These are phyloP conservation scores for Tetragonula carbonaria DNA, from an alignment of 2,888 invertebrate genomes.

Conservation along the genomic window DNA sequence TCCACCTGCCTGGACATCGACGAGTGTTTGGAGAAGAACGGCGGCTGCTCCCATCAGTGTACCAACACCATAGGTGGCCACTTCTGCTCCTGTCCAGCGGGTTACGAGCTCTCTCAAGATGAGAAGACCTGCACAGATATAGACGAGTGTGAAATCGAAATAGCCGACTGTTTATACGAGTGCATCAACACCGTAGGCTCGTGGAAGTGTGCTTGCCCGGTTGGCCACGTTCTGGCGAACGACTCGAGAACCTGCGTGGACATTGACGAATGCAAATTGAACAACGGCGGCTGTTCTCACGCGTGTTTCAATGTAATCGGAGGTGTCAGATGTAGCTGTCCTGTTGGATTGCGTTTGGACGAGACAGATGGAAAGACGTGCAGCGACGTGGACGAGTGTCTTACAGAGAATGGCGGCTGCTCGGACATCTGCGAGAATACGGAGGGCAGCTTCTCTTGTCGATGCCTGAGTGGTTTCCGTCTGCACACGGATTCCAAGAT, in stretches of 20 bases:
- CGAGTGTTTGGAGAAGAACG: constrained; percentile 81
- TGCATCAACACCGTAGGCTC: constrained; percentile 84
- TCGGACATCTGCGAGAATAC: constrained; percentile 84
- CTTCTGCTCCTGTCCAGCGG: constrained; percentile 85
- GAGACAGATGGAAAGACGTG: constrained; percentile 75
- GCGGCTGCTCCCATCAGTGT: constrained; percentile 85
- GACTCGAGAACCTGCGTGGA: constrained; percentile 83
- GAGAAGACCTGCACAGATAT: constrained; percentile 82
- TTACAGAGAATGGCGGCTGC: constrained; percentile 81
- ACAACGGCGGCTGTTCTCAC: constrained; percentile 88
- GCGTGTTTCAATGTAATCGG: constrained; percentile 86
- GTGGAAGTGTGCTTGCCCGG: constrained; percentile 81
- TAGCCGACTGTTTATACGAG: constrained; percentile 84
- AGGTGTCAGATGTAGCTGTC: constrained; percentile 85
- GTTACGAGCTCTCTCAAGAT: constrained; percentile 82
- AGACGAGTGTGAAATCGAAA: constrained; percentile 82
- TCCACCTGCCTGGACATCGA: constrained; percentile 80
- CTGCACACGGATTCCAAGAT: constrained; percentile 70
- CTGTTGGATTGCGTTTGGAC: constrained; percentile 81
- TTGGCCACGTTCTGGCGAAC: constrained; percentile 76
- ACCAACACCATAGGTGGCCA: constrained; percentile 85
- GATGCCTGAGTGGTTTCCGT: constrained; percentile 84
- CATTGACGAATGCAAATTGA: constrained; percentile 85
- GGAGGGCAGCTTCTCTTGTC: constrained; percentile 86
- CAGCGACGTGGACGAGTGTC: constrained; percentile 82